phyloP scores from a whole-genome alignment of 1,140 invertebrate species.

The Prorops nasuta region DNA sequence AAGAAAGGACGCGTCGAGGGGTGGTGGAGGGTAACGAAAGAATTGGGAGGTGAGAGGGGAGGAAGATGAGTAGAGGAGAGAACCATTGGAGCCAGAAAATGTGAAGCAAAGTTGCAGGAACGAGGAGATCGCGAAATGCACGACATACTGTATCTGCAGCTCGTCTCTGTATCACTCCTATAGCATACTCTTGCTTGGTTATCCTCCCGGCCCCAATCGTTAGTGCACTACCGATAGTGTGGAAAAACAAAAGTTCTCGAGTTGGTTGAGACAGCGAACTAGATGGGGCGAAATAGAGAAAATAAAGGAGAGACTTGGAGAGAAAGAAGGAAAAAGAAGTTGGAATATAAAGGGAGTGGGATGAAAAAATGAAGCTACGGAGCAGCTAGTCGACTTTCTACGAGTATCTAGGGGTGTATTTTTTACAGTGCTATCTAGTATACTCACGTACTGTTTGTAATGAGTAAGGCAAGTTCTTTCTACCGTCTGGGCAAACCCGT shows the following conservation, averaged over 20 bases:
- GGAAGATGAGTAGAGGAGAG: background rate
- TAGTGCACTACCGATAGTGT: conserved; percentile 32
- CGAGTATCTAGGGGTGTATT: conserved; percentile 34
- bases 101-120: conserved; percentile 30
- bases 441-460: conserved; percentile 17
- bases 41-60: conserved; percentile 3
- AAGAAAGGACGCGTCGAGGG: background rate
- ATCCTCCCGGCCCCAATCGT: conserved; percentile 24
- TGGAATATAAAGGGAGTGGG: background rate
- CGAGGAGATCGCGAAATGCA: conserved; percentile 20
- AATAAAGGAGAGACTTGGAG: background rate
- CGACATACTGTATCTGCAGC: conserved; percentile 5
- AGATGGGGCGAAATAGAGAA: background rate
- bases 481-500: conserved; percentile 18
- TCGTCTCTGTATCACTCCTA: too few species aligned
- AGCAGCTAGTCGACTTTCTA: conserved; percentile 28
- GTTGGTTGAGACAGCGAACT: conserved; percentile 6
- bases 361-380: too few species aligned
- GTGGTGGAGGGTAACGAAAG: conserved; percentile 1
- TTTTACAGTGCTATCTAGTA: conserved; percentile 31
- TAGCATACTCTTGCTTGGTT: too few species aligned
- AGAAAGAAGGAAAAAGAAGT: background rate
- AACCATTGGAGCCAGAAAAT: conserved; percentile 19
- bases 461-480: conserved; percentile 15
- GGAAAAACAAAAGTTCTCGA: conserved; percentile 35